Percentiles rank a stretch among this genome's conserved stretches.
phyloP scores from a whole-genome alignment of 2,797 vertebrate species.

The Rhinogobio ventralis region DNA sequence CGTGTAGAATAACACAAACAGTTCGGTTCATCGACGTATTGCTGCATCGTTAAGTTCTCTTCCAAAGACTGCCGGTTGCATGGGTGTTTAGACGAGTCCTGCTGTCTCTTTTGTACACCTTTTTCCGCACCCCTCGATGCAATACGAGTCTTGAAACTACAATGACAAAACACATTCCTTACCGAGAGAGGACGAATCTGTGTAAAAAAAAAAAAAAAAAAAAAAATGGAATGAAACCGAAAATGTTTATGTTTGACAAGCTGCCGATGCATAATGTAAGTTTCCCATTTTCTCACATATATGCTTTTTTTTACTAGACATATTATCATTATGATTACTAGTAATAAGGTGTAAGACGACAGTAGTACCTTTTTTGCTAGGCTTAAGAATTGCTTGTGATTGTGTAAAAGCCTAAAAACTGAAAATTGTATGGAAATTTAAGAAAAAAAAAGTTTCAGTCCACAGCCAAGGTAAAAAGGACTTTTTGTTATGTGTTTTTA shows the following conservation, averaged over 20 bases:
- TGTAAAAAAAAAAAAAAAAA: constrained; percentile 16
- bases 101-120: constrained; percentile 27
- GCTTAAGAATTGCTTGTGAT: constrained; percentile 82
- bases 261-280: constrained; percentile 74
- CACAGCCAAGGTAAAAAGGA: constrained; percentile 79
- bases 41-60: constrained; percentile 20
- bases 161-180: constrained; percentile 30
- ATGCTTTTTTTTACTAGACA: constrained; percentile 69
- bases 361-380: constrained; percentile 79
- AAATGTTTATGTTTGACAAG: constrained; percentile 70
- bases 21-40: neutral
- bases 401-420: constrained; percentile 76
- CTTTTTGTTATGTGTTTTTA: constrained; percentile 74
- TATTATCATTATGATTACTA: constrained; percentile 66
- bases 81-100: constrained; percentile 25
- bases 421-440: constrained; percentile 36
- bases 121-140: constrained; percentile 17
- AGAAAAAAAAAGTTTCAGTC: constrained; percentile 68
- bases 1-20: neutral
- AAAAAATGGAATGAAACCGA: constrained; percentile 55
- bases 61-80: constrained; percentile 36
- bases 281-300: constrained; percentile 73
- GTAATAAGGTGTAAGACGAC: constrained; percentile 79
- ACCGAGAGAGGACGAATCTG: constrained; percentile 67
- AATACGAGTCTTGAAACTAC: constrained; percentile 9